Evolutionary conservation across 2,113 vertebrate species (phyloP).

Genomic region (Mus musculus): DNA sequence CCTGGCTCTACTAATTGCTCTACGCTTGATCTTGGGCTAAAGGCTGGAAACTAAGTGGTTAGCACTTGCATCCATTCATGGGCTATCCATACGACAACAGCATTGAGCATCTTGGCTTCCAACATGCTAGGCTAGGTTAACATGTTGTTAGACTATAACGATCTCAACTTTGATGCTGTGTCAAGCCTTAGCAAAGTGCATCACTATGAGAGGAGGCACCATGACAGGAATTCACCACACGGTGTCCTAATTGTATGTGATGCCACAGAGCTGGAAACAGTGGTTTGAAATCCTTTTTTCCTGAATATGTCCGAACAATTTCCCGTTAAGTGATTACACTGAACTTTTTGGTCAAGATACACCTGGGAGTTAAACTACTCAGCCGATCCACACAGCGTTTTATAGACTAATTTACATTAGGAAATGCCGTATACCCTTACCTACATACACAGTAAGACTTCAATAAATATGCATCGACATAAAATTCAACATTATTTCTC

Average conservation of each 20-base stretch:
- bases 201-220: background rate
- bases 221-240: background rate
- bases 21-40: background rate
- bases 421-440: background rate
- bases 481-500: conserved; percentile 31
- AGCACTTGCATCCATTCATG: background rate
- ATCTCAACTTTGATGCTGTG: background rate
- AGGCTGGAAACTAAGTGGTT: background rate
- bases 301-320: background rate
- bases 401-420: conserved; percentile 22
- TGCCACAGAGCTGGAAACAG: background rate
- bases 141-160: background rate
- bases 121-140: background rate
- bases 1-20: background rate
- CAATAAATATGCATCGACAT: background rate
- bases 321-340: background rate
- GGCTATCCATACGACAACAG: background rate
- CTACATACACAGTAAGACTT: background rate
- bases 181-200: background rate
- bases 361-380: background rate
- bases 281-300: background rate
- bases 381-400: background rate
- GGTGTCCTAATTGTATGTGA: background rate
- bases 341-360: background rate
- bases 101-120: background rate